Evolutionary conservation across 2,113 vertebrate genomes (phyloP).

Genomic region (Calidris pugnax): DNA sequence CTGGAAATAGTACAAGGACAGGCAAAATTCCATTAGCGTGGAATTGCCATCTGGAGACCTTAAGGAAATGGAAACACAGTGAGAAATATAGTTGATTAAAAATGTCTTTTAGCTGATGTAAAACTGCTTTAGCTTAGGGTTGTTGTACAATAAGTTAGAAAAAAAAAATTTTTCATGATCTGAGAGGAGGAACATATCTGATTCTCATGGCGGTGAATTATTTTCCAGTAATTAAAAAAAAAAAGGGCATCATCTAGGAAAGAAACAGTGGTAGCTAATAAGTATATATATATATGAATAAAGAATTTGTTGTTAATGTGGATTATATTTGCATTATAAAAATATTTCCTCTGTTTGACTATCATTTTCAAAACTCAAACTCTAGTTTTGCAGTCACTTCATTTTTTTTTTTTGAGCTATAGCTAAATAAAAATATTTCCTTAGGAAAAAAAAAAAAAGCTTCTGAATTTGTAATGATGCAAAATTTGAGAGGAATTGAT

Average conservation of each 20-base stretch:
- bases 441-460: fast-evolving
- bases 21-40: not conserved
- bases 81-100: not conserved
- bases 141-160: not conserved
- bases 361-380: not conserved
- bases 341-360: not conserved
- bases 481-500: not conserved
- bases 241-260: not conserved
- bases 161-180: not conserved
- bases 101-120: not conserved
- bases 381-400: not conserved
- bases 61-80: not conserved
- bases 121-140: not conserved
- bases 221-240: not conserved
- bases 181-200: not conserved
- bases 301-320: not conserved
- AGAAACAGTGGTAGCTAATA: not conserved
- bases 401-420: not conserved
- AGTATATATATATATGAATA: not conserved
- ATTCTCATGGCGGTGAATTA: not conserved
- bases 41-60: not conserved
- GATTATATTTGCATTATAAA: not conserved
- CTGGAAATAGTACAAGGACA: not conserved
- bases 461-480: not conserved
- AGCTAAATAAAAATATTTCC: not conserved